A percentile compares a stretch with the other conserved stretches of the same genome.
Evolutionary conservation across 2,888 invertebrate genomes (phyloP).

Genomic region (Maniola hyperantus): DNA sequence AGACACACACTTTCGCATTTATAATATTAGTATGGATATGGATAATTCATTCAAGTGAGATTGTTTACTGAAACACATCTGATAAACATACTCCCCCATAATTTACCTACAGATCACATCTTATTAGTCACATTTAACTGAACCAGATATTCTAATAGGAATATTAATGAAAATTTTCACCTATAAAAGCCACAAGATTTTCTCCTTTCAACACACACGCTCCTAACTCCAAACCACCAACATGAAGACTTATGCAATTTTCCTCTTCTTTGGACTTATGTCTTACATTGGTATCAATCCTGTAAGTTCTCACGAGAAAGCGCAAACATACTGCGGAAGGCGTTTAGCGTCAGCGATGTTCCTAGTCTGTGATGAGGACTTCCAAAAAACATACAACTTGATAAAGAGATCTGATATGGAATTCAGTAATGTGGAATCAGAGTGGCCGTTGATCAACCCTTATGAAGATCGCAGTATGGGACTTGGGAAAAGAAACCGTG

Average conservation of each 20-base stretch:
- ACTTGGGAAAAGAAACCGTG: not conserved
- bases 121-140: constrained; percentile 4
- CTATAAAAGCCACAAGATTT: constrained; percentile 23
- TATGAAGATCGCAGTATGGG: not conserved
- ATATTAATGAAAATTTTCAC: constrained; percentile 26
- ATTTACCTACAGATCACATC: not conserved
- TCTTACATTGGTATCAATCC: not conserved
- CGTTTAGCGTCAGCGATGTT: not conserved
- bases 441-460: constrained; percentile 5
- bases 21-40: too few species aligned
- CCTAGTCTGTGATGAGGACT: not conserved
- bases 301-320: constrained; percentile 4
- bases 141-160: constrained; percentile 3
- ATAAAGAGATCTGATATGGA: constrained; percentile 4
- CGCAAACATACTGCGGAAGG: not conserved
- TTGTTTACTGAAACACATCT: not conserved
- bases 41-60: constrained; percentile 8
- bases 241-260: constrained; percentile 18
- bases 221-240: not conserved
- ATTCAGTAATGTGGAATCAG: not conserved
- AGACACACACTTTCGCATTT: too few species aligned
- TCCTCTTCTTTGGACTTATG: constrained; percentile 8
- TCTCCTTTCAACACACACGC: constrained; percentile 9
- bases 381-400: not conserved
- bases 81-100: not conserved